These are phyloP conservation scores for Anthrax anthrax DNA, from an alignment of 2,888 invertebrate species.

Conservation along the genomic window DNA sequence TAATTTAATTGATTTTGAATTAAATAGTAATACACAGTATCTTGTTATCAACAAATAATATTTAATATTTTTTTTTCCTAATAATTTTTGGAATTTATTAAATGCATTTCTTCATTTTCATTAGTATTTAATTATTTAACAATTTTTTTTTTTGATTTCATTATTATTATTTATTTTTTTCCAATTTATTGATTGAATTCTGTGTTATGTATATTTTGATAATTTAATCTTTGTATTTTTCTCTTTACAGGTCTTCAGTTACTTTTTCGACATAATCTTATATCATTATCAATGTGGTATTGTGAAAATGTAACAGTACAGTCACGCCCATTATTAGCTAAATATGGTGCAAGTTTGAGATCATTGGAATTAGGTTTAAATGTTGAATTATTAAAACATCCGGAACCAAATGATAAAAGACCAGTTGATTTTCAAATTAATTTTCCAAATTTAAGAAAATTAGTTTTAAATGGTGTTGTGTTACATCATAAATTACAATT, in stretches of 20 bases:
- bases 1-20: too few species aligned
- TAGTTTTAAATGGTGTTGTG: slow-evolving; percentile 32
- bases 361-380: slow-evolving; percentile 57
- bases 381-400: slow-evolving; percentile 43
- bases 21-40: too few species aligned
- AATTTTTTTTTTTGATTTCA: too few species aligned
- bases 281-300: slow-evolving; percentile 59
- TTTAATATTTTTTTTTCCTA: too few species aligned
- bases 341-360: slow-evolving; percentile 50
- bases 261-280: slow-evolving; percentile 57
- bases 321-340: slow-evolving; percentile 52
- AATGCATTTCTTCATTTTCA: too few species aligned
- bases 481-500: slow-evolving; percentile 29
- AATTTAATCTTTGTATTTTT: too few species aligned
- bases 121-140: too few species aligned
- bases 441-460: slow-evolving; percentile 30
- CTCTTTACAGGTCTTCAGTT: slow-evolving; percentile 37
- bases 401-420: slow-evolving; percentile 35
- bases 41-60: too few species aligned
- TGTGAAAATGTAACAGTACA: slow-evolving; percentile 51
- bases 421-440: slow-evolving; percentile 45
- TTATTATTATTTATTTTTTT: too few species aligned
- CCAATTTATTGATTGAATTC: too few species aligned
- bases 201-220: too few species aligned
- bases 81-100: too few species aligned